These are phyloP conservation scores for Lamprotornis superbus DNA, from an alignment of 2,113 vertebrate genomes.

Conservation along the genomic window DNA sequence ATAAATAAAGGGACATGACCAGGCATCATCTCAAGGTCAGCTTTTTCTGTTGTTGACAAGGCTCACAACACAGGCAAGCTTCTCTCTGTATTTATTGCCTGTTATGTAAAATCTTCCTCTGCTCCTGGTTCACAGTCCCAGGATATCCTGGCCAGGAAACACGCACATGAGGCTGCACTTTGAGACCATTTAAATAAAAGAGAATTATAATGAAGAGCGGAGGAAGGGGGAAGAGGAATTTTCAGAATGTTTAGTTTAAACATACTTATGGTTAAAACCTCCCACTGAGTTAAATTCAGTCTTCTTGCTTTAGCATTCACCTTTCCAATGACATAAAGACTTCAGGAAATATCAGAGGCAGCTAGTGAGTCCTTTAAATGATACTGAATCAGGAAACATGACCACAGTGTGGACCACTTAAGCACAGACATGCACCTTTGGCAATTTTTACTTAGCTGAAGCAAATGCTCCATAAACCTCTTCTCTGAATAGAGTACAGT, in stretches of 20 bases:
- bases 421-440: background rate
- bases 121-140: background rate
- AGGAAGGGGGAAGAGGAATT: background rate
- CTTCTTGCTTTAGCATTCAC: background rate
- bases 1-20: background rate
- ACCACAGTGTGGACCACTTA: background rate
- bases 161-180: background rate
- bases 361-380: background rate
- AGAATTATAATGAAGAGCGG: background rate
- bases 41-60: background rate
- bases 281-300: background rate
- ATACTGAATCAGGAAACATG: background rate
- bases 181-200: background rate
- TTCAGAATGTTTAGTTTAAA: background rate
- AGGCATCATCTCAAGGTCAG: background rate
- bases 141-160: background rate
- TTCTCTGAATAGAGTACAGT: background rate
- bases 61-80: background rate
- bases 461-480: background rate
- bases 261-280: background rate
- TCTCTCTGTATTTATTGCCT: background rate
- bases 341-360: background rate
- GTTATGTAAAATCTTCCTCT: background rate
- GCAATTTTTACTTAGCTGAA: background rate
- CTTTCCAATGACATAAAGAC: background rate